Evolutionary conservation across 2,797 vertebrate species (phyloP).

Genomic region (Bucorvus abyssinicus): DNA sequence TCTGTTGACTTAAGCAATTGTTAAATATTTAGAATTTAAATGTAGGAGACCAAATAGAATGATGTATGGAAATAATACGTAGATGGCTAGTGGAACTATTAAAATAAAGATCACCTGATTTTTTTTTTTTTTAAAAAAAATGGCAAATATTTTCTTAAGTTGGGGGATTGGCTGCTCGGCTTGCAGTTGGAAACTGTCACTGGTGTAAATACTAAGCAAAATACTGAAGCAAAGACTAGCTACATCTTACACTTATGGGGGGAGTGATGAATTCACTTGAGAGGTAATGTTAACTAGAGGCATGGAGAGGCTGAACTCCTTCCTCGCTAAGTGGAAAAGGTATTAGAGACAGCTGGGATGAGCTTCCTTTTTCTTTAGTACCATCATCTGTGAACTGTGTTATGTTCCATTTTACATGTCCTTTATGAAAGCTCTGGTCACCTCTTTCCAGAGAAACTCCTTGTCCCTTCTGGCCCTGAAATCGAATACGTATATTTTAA

Average conservation of each 20-base stretch:
- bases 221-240: background rate
- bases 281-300: background rate
- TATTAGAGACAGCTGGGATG: background rate
- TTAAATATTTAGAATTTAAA: constrained; percentile 66
- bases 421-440: background rate
- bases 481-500: background rate
- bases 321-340: background rate
- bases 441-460: background rate
- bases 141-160: background rate
- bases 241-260: background rate
- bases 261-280: background rate
- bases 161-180: background rate
- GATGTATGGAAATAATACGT: constrained; percentile 56
- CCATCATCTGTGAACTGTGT: background rate
- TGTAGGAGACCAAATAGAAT: constrained; percentile 46
- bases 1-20: constrained; percentile 12
- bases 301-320: background rate
- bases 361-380: background rate
- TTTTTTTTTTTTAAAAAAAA: background rate
- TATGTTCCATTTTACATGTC: background rate
- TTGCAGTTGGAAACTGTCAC: background rate
- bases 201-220: background rate
- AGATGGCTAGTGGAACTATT: background rate
- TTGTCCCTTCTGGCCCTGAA: background rate
- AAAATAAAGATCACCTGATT: constrained; percentile 4